Percentiles rank a stretch among this genome's conserved stretches.
Evolutionary conservation across 2,113 vertebrate species (phyloP).

Genomic region (Leucoraja erinaceus): DNA sequence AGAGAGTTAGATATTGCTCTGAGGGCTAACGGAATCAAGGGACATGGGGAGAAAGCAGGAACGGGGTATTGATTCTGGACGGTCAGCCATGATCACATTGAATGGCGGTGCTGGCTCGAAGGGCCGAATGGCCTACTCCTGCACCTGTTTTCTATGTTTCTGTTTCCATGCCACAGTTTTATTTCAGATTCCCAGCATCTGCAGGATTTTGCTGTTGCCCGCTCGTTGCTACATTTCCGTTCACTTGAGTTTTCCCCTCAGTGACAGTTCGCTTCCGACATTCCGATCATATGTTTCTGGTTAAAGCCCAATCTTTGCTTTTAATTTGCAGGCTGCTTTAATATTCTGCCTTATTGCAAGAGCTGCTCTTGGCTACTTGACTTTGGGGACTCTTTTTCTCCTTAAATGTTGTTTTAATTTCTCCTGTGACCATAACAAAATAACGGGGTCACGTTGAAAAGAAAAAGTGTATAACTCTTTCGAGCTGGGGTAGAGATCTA

Average conservation of each 20-base stretch:
- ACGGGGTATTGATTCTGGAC: too few relatives aligned
- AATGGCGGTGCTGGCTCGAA: too few relatives aligned
- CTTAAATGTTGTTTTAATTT: conserved; percentile 81
- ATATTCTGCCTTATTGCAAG: conserved; percentile 43
- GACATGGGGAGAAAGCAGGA: too few relatives aligned
- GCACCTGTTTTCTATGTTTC: too few relatives aligned
- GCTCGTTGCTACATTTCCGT: background rate
- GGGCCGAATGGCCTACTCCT: too few relatives aligned
- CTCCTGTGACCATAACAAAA: conserved; percentile 90
- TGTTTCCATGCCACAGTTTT: too few relatives aligned
- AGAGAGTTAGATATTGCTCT: too few relatives aligned
- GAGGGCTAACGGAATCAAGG: too few relatives aligned
- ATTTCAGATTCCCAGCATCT: too few relatives aligned
- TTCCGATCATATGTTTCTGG: conserved; percentile 89
- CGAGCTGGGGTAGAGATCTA: conserved; percentile 72
- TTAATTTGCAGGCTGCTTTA: conserved; percentile 82
- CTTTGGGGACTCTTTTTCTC: conserved; percentile 68
- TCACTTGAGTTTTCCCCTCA: conserved; percentile 56
- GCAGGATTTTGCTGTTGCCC: too few relatives aligned
- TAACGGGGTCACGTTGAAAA: conserved; percentile 79
- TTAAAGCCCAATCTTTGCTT: conserved; percentile 93
- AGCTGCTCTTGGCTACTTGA: conserved; percentile 62
- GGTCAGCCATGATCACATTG: too few relatives aligned
- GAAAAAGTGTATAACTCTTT: conserved; percentile 41
- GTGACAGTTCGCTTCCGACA: conserved; percentile 69